Conservation (phyloP, 2,797 vertebrate species). For the Pseudochromis fuscus region DNA sequence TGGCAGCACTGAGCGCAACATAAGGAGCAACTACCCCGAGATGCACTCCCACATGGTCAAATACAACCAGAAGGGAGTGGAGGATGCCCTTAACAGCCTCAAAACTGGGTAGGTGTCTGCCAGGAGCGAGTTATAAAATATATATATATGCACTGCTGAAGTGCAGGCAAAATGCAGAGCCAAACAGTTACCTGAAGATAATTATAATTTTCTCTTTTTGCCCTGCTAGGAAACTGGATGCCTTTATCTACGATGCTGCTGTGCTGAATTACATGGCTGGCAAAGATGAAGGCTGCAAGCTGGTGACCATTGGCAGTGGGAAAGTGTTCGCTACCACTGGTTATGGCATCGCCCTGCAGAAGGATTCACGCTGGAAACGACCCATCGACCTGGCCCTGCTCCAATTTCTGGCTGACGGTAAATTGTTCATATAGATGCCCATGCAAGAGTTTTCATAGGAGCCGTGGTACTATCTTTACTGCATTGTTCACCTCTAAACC, state of each 20-base stretch:
- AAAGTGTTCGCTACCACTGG: conserved; percentile 98
- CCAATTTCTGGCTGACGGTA: conserved; percentile 97
- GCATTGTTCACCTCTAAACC: neutral
- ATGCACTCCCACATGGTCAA: conserved; percentile 99
- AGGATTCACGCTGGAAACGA: conserved; percentile 95
- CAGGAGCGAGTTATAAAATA: neutral
- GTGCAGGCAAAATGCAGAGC: neutral
- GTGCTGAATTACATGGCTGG: conserved; percentile 99
- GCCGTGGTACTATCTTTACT: no score
- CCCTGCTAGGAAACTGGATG: conserved; percentile 92
- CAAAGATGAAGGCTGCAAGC: conserved; percentile 97
- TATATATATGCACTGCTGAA: conserved; percentile 3
- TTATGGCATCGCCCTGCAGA: conserved; percentile 98
- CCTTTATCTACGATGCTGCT: conserved; percentile 96
- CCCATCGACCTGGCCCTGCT: conserved; percentile 95
- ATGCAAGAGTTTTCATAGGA: conserved; percentile 1
- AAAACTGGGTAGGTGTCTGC: conserved; percentile 90
- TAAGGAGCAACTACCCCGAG: conserved; percentile 97
- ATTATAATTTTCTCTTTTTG: conserved; percentile 3
- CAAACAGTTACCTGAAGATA: conserved; percentile 3
- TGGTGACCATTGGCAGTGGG: conserved; percentile 97
- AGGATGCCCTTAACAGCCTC: conserved; percentile 96
- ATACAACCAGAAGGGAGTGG: conserved; percentile 98
- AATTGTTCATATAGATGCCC: conserved; percentile 23
- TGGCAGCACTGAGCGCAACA: conserved; percentile 98